phyloP scores from a whole-genome alignment of 2,797 vertebrate species.

The Lacerta bilineata region DNA sequence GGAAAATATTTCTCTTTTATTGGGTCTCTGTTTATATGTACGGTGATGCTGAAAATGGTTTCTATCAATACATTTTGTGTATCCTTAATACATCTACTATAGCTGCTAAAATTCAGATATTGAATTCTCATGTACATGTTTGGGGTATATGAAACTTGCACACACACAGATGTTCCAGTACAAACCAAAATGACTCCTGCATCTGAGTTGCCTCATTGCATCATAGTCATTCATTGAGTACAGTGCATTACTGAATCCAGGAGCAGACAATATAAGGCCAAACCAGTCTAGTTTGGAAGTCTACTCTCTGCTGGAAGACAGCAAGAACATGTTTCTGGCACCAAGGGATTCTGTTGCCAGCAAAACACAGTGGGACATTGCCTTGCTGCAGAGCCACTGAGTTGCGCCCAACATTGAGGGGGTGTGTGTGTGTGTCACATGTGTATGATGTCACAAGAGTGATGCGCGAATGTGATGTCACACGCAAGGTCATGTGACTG shows the following conservation, averaged over 20 bases:
- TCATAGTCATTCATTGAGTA: background rate
- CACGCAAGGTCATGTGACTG: no score
- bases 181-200: background rate
- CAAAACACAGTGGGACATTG: background rate
- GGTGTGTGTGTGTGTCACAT: no score
- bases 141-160: background rate
- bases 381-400: no score
- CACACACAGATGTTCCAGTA: background rate
- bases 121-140: background rate
- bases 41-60: conserved; percentile 19
- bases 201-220: background rate
- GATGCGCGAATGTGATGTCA: no score
- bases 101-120: conserved; percentile 13
- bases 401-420: no score
- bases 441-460: no score
- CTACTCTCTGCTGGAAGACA: background rate
- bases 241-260: background rate
- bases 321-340: background rate
- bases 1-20: background rate
- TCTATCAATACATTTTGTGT: background rate
- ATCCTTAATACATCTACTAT: background rate
- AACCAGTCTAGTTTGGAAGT: background rate
- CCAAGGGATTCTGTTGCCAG: background rate
- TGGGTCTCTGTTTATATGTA: conserved; percentile 37
- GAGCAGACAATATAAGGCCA: background rate